These are phyloP conservation scores for Neotoxoptera formosana DNA, from an alignment of 1,140 invertebrate genomes.

Conservation along the genomic window DNA sequence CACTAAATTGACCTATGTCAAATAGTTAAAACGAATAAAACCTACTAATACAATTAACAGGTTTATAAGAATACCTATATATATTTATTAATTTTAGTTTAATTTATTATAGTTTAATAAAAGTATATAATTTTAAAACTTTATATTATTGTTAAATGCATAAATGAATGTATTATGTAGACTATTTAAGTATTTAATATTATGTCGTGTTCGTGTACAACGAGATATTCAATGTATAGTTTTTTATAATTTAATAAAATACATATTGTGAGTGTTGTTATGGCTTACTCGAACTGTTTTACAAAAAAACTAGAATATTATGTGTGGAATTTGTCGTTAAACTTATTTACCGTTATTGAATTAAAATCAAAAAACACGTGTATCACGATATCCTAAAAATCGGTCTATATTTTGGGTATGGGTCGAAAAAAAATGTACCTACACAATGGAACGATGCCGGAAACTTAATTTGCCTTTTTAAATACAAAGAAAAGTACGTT, in stretches of 20 bases:
- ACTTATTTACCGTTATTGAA: slow-evolving; percentile 31
- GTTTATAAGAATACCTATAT: background rate
- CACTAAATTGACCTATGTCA: background rate
- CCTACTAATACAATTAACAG: background rate
- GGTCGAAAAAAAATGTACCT: background rate
- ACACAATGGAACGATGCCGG: background rate
- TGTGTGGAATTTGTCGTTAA: slow-evolving; percentile 30
- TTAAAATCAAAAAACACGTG: background rate
- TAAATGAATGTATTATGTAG: background rate
- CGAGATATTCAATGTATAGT: background rate
- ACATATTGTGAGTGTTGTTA: background rate
- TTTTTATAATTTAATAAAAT: background rate
- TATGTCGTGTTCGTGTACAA: background rate
- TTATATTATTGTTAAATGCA: background rate
- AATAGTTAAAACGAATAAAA: background rate
- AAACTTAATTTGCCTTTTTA: background rate
- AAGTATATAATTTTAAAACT: no score
- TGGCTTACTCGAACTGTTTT: background rate
- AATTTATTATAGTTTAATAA: no score
- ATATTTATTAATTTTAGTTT: background rate
- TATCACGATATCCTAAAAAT: background rate
- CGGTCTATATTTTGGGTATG: background rate
- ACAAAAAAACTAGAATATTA: slow-evolving; percentile 17
- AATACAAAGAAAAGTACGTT: background rate
- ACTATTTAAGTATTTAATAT: background rate